Evolutionary conservation across 1,140 invertebrate genomes (phyloP).

Genomic region (Lycorma delicatula): DNA sequence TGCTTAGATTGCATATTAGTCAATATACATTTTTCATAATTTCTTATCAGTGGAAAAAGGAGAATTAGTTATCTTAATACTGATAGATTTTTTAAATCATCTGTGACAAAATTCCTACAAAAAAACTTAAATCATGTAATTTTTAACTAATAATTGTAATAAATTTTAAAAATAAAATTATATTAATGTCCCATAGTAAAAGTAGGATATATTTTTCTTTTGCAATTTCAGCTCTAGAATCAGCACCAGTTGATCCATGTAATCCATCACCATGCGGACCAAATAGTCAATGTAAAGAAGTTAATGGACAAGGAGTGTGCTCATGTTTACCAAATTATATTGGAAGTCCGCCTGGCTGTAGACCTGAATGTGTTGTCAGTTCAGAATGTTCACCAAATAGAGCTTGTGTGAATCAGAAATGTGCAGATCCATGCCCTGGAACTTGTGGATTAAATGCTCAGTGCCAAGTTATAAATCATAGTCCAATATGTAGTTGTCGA

Average conservation of each 20-base stretch:
- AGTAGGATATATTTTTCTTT: slow-evolving; percentile 1
- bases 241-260: slow-evolving; percentile 54
- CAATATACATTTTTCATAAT: too few relatives aligned
- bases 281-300: slow-evolving; percentile 57
- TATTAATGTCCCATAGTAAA: too few relatives aligned
- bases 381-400: slow-evolving; percentile 59
- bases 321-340: slow-evolving; percentile 57
- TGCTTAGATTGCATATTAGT: too few relatives aligned
- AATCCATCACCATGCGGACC: slow-evolving; percentile 66
- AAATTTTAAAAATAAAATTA: background rate
- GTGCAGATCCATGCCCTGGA: slow-evolving; percentile 49
- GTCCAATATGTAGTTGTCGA: slow-evolving; percentile 41
- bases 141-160: too few relatives aligned
- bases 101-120: too few relatives aligned
- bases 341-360: slow-evolving; percentile 61
- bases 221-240: slow-evolving; percentile 27
- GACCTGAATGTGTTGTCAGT: slow-evolving; percentile 68
- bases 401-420: slow-evolving; percentile 49
- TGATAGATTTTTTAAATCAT: too few relatives aligned
- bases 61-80: too few relatives aligned
- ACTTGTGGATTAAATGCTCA: slow-evolving; percentile 46
- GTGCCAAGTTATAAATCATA: slow-evolving; percentile 46
- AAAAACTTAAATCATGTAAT: too few relatives aligned
- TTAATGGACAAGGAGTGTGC: slow-evolving; percentile 54
- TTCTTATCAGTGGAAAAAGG: too few relatives aligned